phyloP scores from a whole-genome alignment of 2,888 invertebrate species.

The Patella caerulea region DNA sequence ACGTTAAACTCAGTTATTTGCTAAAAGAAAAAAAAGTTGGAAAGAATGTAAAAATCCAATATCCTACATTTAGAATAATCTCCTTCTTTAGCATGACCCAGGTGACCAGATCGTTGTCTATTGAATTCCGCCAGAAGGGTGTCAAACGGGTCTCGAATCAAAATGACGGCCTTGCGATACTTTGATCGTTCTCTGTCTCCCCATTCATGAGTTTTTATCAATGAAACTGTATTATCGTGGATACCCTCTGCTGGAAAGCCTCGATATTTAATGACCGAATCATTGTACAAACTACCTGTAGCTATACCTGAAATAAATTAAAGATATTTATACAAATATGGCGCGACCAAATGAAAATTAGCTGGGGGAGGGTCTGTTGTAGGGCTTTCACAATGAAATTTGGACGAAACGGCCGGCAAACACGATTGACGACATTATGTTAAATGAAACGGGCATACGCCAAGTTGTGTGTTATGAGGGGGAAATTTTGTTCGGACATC shows the following conservation, averaged over 20 bases:
- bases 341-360: no score
- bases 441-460: no score
- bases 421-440: no score
- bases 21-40: neutral
- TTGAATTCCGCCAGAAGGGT: conserved; percentile 46
- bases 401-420: no score
- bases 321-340: no score
- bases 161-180: conserved; percentile 40
- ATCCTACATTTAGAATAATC: conserved; percentile 35
- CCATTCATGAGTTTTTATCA: conserved; percentile 44
- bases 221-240: conserved; percentile 33
- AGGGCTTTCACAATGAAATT: no score
- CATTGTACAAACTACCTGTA: conserved; percentile 46
- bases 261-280: conserved; percentile 28
- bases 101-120: conserved; percentile 39
- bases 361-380: no score
- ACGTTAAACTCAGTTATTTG: no score
- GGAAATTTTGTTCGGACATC: no score
- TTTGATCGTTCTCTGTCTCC: conserved; percentile 23
- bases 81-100: conserved; percentile 32
- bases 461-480: no score
- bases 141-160: conserved; percentile 45
- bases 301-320: conserved; percentile 36
- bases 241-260: conserved; percentile 48
- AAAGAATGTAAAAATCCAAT: neutral